Evolutionary conservation across 2,113 vertebrate species (phyloP).

Genomic region (Odontophorus gujanensis): DNA sequence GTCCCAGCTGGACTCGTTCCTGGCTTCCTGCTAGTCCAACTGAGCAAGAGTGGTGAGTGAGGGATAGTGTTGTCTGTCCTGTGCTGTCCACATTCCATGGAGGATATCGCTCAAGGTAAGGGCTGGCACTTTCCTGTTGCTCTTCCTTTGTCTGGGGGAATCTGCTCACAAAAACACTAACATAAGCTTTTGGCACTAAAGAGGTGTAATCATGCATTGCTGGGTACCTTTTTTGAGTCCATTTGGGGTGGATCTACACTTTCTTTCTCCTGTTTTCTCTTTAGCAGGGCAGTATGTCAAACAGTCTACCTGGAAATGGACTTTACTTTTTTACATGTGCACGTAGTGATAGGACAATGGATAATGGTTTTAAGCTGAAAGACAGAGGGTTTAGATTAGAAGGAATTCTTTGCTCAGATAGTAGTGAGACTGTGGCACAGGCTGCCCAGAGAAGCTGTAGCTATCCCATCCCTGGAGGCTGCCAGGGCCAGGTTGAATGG

Average conservation of each 20-base stretch:
- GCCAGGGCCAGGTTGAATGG: neutral
- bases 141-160: neutral
- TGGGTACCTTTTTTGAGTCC: neutral
- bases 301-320: neutral
- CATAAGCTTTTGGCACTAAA: neutral
- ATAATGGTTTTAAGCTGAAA: neutral
- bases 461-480: neutral
- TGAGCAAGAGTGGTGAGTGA: neutral
- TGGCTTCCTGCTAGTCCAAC: neutral
- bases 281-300: neutral
- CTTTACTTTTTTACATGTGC: neutral
- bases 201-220: neutral
- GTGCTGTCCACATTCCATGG: neutral
- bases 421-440: neutral
- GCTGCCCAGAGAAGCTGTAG: neutral
- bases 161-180: neutral
- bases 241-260: too few species aligned
- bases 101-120: neutral
- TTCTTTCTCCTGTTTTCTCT: neutral
- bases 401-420: neutral
- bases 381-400: neutral
- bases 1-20: neutral
- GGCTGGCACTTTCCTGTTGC: neutral
- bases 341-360: neutral
- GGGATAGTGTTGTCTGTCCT: too few species aligned